phyloP scores from a whole-genome alignment of 1,140 invertebrate genomes.

The Drosophila pseudoobscura region DNA sequence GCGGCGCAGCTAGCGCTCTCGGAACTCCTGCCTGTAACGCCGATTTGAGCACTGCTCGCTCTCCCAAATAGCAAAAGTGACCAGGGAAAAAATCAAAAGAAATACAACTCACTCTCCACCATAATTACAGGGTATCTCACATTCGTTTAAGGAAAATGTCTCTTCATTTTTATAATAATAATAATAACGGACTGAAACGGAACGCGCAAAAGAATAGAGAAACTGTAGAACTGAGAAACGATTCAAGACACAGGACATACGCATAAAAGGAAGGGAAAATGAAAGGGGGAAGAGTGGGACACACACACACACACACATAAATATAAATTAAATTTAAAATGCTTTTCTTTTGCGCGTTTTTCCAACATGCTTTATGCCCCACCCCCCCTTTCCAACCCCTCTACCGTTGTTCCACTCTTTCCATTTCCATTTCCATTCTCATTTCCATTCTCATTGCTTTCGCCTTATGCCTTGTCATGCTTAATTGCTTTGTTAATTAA shows the following conservation, averaged over 20 bases:
- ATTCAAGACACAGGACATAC: not conserved
- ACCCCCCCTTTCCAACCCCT: too few relatives aligned
- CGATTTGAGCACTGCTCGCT: too few relatives aligned
- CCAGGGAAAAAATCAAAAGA: too few relatives aligned
- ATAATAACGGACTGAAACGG: conserved; percentile 42
- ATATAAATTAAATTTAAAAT: conserved; percentile 77
- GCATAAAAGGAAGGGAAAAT: not conserved
- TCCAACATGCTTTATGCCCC: too few relatives aligned
- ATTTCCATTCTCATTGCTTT: conserved; percentile 56
- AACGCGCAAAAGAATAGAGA: conserved; percentile 29
- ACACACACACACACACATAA: conserved; percentile 14
- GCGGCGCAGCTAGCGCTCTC: too few relatives aligned
- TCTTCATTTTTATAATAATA: conserved; percentile 29
- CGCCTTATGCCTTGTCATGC: conserved; percentile 74
- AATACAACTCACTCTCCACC: too few relatives aligned
- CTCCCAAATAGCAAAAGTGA: too few relatives aligned
- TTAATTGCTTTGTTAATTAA: conserved; percentile 82
- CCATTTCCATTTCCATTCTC: conserved; percentile 18
- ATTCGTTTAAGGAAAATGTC: too few relatives aligned
- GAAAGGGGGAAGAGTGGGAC: not conserved
- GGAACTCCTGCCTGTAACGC: too few relatives aligned
- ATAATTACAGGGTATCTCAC: too few relatives aligned
- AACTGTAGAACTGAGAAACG: conserved; percentile 7
- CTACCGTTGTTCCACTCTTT: not conserved
- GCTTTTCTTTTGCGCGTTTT: conserved; percentile 46